Base-by-base conservation (phyloP, 1,140 invertebrate genomes). In the Steinernema feltiae region DNA sequence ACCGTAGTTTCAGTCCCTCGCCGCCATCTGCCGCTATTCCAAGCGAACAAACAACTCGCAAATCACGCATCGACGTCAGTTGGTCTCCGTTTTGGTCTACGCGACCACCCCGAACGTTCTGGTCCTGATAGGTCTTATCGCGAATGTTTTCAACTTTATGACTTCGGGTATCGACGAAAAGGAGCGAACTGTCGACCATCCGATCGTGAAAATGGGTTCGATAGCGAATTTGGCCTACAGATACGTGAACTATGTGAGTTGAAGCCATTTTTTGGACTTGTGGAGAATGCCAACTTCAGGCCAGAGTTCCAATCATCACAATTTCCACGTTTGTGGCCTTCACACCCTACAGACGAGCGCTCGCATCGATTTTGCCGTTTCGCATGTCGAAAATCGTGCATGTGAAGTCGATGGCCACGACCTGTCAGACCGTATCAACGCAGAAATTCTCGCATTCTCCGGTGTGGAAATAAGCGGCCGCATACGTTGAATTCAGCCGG, bases 321-420 rank as follows among this genome's bases (percentile, higher is more conserved):
- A 27, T 63, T 15, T 63, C 53, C 24, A 63, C 53, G 53, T 63
- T 63, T 63, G 53, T 63, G 15, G 53, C 53, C 53, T 63, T 63
- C 24, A 27, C 53, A 3, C 7, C 53, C 15, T 63, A 63, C 53
- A 15, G 53, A 27, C 15, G 24, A 3, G 53, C 24, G 3, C 53
- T 63, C n/a, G n/a, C n/a, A n/a, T n/a, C n/a, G n/a, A n/a, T n/a
- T n/a, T n/a, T n/a, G n/a, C n/a, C n/a, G n/a, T n/a, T n/a, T n/a
- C n/a, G n/a, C n/a, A n/a, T n/a, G n/a, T n/a, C n/a, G n/a, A n/a
- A n/a, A n/a, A n/a, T n/a, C n/a, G n/a, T n/a, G n/a, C n/a, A n/a
- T n/a, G n/a, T n/a, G n/a, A n/a, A n/a, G n/a, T n/a, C n/a, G n/a
- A n/a, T n/a, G n/a, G n/a, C n/a, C n/a, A n/a, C n/a, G n/a, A n/a